Evolutionary conservation across 1,140 invertebrate species (phyloP).

Genomic region (Lasaia peninsularis): DNA sequence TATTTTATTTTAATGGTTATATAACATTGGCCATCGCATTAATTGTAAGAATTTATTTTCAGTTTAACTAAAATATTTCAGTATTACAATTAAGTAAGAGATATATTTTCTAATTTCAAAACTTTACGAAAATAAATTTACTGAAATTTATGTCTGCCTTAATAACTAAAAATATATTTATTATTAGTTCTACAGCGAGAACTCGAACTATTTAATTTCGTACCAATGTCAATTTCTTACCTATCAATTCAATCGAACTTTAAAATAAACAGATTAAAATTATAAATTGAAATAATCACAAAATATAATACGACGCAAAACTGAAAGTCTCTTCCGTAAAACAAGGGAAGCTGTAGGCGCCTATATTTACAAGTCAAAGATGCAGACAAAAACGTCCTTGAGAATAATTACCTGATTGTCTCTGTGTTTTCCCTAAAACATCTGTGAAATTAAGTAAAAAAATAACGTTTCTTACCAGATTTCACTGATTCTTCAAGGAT

Average conservation of each 20-base stretch:
- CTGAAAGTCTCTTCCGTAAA: constrained; percentile 12
- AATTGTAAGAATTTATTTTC: too few species aligned
- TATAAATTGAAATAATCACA: background rate
- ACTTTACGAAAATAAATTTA: too few species aligned
- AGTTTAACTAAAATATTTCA: too few species aligned
- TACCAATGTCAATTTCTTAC: too few species aligned
- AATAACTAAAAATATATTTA: too few species aligned
- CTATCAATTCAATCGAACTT: background rate
- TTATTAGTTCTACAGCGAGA: too few species aligned
- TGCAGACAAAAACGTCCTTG: constrained; percentile 41
- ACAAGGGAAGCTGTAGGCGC: constrained; percentile 21
- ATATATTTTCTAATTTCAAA: too few species aligned
- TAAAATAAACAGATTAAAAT: background rate
- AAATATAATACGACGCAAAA: background rate
- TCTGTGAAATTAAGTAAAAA: background rate
- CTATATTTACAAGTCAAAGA: constrained; percentile 20
- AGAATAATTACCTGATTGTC: constrained; percentile 8
- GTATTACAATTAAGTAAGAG: too few species aligned
- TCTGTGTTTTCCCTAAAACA: background rate
- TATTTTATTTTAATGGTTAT: too few species aligned
- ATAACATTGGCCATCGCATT: too few species aligned
- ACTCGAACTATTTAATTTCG: too few species aligned
- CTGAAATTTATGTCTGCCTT: too few species aligned
- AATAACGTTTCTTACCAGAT: constrained; percentile 17
- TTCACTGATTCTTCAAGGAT: background rate